Percentiles rank a stretch among this genome's conserved stretches.
Conservation (phyloP, 37 sponge, comb jelly and placozoan species). For the Cliona cf. orientalis region DNA sequence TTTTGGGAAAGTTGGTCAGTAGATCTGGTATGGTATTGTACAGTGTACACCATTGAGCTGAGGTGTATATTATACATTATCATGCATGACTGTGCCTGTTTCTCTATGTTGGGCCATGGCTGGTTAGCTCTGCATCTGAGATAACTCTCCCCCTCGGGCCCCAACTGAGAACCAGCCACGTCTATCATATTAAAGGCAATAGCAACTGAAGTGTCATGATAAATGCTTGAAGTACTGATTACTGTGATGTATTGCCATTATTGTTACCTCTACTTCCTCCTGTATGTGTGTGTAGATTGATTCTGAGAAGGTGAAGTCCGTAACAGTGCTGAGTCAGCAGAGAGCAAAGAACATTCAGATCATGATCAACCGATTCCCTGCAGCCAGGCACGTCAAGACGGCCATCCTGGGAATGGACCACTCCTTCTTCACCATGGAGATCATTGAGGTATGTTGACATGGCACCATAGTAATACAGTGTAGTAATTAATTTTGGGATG, state of each 20-base stretch:
- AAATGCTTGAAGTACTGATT: background rate
- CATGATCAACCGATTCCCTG: constrained; percentile 81
- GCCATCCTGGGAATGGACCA: constrained; percentile 93
- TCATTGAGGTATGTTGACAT: constrained; percentile 56
- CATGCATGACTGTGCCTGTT: too few relatives aligned
- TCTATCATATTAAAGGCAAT: too few relatives aligned
- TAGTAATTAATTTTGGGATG: background rate
- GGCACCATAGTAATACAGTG: background rate
- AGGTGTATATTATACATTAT: too few relatives aligned
- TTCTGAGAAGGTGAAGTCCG: constrained; percentile 60
- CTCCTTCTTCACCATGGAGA: constrained; percentile 83
- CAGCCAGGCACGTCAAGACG: constrained; percentile 84
- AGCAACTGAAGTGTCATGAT: background rate
- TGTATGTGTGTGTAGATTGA: background rate
- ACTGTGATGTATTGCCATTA: background rate
- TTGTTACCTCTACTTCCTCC: background rate
- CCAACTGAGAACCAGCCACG: too few relatives aligned
- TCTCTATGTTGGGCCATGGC: too few relatives aligned
- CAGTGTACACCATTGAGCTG: too few relatives aligned
- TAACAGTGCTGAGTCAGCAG: constrained; percentile 85
- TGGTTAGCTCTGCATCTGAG: too few relatives aligned
- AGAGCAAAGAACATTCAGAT: constrained; percentile 85
- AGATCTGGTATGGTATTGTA: too few relatives aligned
- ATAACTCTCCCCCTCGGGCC: too few relatives aligned
- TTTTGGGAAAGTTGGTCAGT: too few relatives aligned